Percentiles rank a stretch among this genome's conserved stretches.
phyloP scores from a whole-genome alignment of 2,113 vertebrate species.

The Bagarius yarrelli region DNA sequence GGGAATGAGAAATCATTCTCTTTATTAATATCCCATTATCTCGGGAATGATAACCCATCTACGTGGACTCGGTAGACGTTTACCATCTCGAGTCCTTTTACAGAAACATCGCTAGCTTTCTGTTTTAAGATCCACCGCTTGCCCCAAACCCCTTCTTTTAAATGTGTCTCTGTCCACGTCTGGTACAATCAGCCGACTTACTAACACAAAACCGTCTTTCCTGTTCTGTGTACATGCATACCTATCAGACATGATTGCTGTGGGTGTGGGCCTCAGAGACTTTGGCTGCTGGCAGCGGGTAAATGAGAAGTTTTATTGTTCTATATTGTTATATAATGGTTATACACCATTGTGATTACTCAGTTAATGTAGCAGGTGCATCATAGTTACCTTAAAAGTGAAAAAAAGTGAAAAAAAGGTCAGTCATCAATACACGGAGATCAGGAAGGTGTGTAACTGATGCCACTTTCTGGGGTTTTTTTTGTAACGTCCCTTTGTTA shows the following conservation, averaged over 20 bases:
- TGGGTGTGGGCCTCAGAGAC: conserved; percentile 74
- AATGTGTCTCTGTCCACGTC: conserved; percentile 9
- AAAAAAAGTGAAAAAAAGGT: conserved; percentile 52
- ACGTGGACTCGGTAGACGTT: conserved; percentile 2
- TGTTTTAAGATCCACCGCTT: background rate
- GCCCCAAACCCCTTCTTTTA: background rate
- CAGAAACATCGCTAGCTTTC: conserved; percentile 7
- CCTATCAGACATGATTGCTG: conserved; percentile 75
- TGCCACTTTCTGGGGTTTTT: conserved; percentile 60
- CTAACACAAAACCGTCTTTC: conserved; percentile 65
- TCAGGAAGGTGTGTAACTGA: conserved; percentile 55
- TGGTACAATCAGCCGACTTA: conserved; percentile 27
- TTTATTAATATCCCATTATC: conserved; percentile 39
- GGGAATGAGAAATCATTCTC: conserved; percentile 40
- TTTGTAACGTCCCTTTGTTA: background rate
- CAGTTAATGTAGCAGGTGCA: conserved; percentile 70
- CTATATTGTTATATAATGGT: conserved; percentile 60
- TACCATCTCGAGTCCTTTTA: background rate
- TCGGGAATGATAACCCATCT: conserved; percentile 3
- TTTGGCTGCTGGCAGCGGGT: conserved; percentile 73
- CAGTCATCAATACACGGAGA: conserved; percentile 64
- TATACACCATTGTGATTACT: conserved; percentile 57
- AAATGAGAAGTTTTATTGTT: conserved; percentile 69
- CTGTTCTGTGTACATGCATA: conserved; percentile 75
- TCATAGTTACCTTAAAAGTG: conserved; percentile 62